Evolutionary conservation across 2,888 invertebrate species (phyloP), one percentile per base, ranked within the genome.

Genomic region (Epistrophe eligans): DNA sequence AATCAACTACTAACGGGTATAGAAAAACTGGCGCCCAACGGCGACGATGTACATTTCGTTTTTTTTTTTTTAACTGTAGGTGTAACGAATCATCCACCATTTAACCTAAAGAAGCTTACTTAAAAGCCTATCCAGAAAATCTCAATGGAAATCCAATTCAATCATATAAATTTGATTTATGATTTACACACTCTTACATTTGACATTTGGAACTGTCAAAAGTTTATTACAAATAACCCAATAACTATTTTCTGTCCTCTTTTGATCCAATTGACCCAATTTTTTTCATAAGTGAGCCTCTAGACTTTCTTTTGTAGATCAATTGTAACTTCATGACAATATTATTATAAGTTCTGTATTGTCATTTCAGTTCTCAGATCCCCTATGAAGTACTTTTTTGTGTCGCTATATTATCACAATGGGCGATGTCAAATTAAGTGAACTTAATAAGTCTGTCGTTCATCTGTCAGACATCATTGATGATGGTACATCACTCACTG

Each of bases 381-480:
- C 67, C 5, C 58, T 4, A 17, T 71, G 15, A 19, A 62, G 43
- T 52, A 45, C 7, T 10, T 35, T 35, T 67, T 38, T 62, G 5
- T 64, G 67, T 55, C 40, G 38, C 70, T 17, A 66, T 58, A 73
- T 64, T 17, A 66, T 60, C 38, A 79, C 67, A 74, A 43, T 71
- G 38, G 19, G 15, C 71, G 15, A 64, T 79, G 83, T 83, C 79
- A 76, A 83, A 79, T 52, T 79, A 55, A 83, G 71, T 79, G 77
- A 87, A 79, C 79, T 76, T 73, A 87, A 87, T 79, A 76, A 79
- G 67, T 48, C 83, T 79, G 79, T 83, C 87, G 83, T 79, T 79
- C 76, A 79, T 76, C 74, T 38, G 83, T 79, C 79, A 76, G 70
- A 13, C 72, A 70, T 62, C 58, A 57, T 58, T 64, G 38, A 6